Conservation (phyloP, 2,797 vertebrate species). For the Danio kyathit region DNA sequence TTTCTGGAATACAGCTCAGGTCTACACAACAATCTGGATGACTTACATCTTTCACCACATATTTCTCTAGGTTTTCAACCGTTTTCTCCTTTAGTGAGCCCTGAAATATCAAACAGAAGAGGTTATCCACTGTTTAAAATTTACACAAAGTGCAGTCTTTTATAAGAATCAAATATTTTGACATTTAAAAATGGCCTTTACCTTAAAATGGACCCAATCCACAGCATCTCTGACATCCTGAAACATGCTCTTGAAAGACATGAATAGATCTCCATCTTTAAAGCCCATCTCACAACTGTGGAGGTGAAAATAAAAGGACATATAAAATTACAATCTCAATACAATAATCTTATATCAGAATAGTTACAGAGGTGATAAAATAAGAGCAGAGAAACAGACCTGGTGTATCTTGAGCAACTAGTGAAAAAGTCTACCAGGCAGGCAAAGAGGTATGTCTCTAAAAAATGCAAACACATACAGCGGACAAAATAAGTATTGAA, state of each 20-base stretch:
- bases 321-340: background rate
- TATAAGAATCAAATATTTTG: background rate
- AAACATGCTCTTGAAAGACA: constrained; percentile 98
- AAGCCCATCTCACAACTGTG: constrained; percentile 91
- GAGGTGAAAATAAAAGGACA: background rate
- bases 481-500: no score
- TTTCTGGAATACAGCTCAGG: background rate
- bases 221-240: constrained; percentile 95
- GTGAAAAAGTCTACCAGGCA: constrained; percentile 97
- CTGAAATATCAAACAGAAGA: constrained; percentile 25
- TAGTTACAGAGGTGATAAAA: background rate
- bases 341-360: background rate
- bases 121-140: background rate
- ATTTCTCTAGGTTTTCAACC: constrained; percentile 92
- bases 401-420: constrained; percentile 91
- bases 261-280: constrained; percentile 96
- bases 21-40: background rate
- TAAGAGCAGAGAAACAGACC: constrained; percentile 73
- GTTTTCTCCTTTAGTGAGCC: constrained; percentile 92
- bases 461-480: constrained; percentile 19
- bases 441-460: constrained; percentile 96
- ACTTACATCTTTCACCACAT: constrained; percentile 97
- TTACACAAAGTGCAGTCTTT: background rate
- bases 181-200: constrained; percentile 57
- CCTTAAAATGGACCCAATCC: constrained; percentile 97